Evolutionary conservation across 2,888 invertebrate species (phyloP), one percentile per base, ranked within the genome.

Genomic region (Caenorhabditis virilis): DNA sequence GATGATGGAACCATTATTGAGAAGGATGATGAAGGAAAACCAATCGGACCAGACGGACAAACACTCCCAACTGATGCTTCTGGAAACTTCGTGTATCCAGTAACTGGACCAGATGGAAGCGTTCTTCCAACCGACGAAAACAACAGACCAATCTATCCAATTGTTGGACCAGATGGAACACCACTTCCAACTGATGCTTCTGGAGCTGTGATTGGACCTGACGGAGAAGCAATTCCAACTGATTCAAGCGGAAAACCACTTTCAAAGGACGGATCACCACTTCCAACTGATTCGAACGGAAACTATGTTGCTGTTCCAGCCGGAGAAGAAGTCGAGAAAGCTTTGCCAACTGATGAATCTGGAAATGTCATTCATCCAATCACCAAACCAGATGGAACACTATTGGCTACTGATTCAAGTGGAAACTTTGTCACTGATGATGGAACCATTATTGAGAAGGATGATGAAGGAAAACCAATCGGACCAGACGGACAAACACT

Each of bases 401-500:
- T 49, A 4, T 20, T 49, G 13, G 47, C 58, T 0, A 59, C 59
- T 7, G 61, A 59, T 50, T 60, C 64, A 30, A 53, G 20, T 38
- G 55, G 55, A 23, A 15, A 50, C 47, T 33, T 16, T 15, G 36
- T 62, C n/a, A 18, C 45, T n/a, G 47, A 30, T 23, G 30, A 50
- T 13, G 46, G 33, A 27, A 33, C 23, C 2, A 22, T 47, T 22
- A 30, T 57, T 22, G 50, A 23, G 18, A 35, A 41, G 9, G 52
- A 58, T 41, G 50, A 56, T 16, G 49, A 51, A 13, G 51, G 56
- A 2, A 33, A 48, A 20, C 63, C 57, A 13, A 50, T 73, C 33
- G 70, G 62, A n/a, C 55, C 55, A 15, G 67, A 76, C 36, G 75
- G 71, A 26, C 47, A 55, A 46, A 41, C 53, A 3, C 52, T 65